phyloP scores from a whole-genome alignment of 2,888 invertebrate genomes.

The Chloroclysta siterata region DNA sequence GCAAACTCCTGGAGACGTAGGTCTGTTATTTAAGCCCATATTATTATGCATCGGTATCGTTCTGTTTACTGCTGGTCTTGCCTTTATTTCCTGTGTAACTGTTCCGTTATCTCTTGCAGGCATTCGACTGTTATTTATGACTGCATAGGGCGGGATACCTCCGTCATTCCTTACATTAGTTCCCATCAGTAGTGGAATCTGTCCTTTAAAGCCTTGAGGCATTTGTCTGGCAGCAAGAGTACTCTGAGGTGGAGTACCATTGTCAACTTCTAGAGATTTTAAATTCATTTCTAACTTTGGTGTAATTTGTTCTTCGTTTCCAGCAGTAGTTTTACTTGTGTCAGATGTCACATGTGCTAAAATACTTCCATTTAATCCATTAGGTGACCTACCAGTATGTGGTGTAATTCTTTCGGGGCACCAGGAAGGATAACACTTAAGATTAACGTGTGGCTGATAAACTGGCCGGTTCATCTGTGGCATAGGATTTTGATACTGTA shows the following conservation, averaged over 20 bases:
- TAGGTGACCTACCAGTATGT: background rate
- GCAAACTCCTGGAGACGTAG: constrained; percentile 9
- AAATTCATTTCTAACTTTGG: background rate
- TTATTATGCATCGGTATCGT: background rate
- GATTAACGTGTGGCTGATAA: constrained; percentile 5
- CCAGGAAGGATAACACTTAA: background rate
- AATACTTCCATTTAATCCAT: background rate
- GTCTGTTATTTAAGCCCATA: background rate
- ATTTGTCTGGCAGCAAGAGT: background rate
- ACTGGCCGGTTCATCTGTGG: constrained; percentile 5
- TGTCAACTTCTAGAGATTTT: background rate
- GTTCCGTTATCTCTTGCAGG: background rate
- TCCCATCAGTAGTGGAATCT: background rate
- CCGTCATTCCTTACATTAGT: background rate
- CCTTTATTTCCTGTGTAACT: background rate
- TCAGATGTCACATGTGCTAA: background rate
- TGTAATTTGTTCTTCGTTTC: background rate
- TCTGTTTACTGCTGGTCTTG: background rate
- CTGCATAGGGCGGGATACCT: background rate
- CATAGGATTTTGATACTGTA: constrained; percentile 1
- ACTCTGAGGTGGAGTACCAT: background rate
- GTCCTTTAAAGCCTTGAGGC: too few species aligned
- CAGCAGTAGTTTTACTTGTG: background rate
- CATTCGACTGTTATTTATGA: background rate
- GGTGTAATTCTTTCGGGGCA: background rate